Percentiles rank a stretch among this genome's conserved stretches.
Conservation (phyloP, 2,113 vertebrate genomes). For the Gallinago undulata region DNA sequence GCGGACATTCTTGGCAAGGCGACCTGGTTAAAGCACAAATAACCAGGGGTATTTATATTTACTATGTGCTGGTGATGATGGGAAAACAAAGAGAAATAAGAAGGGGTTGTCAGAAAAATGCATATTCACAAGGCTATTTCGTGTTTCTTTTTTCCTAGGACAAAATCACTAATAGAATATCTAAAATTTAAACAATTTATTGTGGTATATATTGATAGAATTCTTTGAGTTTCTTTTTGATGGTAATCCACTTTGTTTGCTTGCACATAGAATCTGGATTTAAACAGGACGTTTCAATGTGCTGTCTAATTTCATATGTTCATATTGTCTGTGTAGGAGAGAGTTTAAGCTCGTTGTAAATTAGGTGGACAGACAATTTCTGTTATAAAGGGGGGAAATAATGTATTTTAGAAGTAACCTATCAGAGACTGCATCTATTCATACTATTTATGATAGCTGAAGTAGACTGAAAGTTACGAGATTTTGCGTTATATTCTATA, state of each 20-base stretch:
- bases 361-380: not conserved
- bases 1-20: not conserved
- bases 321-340: not conserved
- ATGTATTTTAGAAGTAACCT: not conserved
- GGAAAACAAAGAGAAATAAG: not conserved
- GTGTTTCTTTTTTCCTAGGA: not conserved
- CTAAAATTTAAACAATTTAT: not conserved
- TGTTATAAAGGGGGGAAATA: not conserved
- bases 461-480: not conserved
- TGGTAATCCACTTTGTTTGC: not conserved
- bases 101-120: not conserved
- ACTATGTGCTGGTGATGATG: not conserved
- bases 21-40: not conserved
- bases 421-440: not conserved
- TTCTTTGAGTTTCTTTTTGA: not conserved
- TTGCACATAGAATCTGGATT: not conserved
- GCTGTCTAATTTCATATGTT: not conserved
- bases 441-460: not conserved
- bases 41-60: not conserved
- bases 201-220: not conserved
- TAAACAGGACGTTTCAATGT: not conserved
- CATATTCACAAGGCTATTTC: not conserved
- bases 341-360: not conserved
- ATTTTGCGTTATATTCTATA: not conserved
- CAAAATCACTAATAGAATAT: not conserved